Evolutionary conservation across 2,888 invertebrate genomes (phyloP), one percentile per base, ranked within the genome.

Genomic region (Aphodius granarius): DNA sequence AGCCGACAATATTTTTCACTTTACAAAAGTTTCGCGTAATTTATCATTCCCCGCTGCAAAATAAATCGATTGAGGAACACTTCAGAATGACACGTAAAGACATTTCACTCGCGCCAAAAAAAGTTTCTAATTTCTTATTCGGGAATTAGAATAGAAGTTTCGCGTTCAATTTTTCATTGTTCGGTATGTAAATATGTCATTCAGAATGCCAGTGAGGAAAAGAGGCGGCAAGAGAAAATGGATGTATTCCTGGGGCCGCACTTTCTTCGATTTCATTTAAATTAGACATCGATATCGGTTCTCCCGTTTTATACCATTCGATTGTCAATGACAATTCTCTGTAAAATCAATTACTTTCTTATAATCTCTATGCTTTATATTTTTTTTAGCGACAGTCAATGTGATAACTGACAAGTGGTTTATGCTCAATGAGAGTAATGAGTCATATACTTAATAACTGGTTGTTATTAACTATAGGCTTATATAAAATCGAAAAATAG

Each of bases 1-100:
- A 68, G 76, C 72, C 71, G 77, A 80, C 79, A 80, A 79, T 80
- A 80, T 80, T 80, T 81, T 81, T 78, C 80, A 79, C 79, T 81
- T 79, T 78, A 79, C 74, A 77, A 79, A 81, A 81, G 77, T 81
- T 80, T 73, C 75, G 66, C 76, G 77, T 78, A 79, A 81, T 81
- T 81, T 80, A 81, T 81, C 81, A 81, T 80, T 80, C 79, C 78
- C 73, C 73, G 75, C 73, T 77, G 76, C 76, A 68, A 71, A 76
- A 79, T 78, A 79, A 79, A 80, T 79, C 79, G 79, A 80, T 78
- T 74, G 76, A 43, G 65, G 70, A 74, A 78, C 77, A 78, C 76
- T 76, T 77, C 75, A 23, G 21, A 62, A 23, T 73, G 76, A 78
- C 75, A 77, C 66, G 66, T 62, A 76, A 77, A 77, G 43, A 43